Percentiles rank a stretch among this genome's conserved stretches.
phyloP scores from a whole-genome alignment of 2,797 vertebrate species.

The Trachurus trachurus region DNA sequence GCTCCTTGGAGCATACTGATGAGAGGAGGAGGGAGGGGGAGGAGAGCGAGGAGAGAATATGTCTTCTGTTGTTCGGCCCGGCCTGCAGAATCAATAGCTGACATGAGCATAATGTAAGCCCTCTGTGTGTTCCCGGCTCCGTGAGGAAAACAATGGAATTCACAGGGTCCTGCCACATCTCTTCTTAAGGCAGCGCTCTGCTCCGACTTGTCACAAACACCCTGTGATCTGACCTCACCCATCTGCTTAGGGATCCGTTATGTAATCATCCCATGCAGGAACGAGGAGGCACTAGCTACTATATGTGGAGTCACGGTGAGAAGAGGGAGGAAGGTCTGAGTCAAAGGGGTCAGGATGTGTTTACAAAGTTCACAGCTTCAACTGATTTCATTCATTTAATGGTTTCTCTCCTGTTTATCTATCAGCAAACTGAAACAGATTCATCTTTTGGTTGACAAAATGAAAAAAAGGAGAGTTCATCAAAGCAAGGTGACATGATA shows the following conservation, averaged over 20 bases:
- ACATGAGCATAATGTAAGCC: conserved; percentile 74
- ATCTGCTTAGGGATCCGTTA: conserved; percentile 73
- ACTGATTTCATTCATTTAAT: conserved; percentile 9
- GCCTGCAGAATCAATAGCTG: conserved; percentile 79
- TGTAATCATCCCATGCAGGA: conserved; percentile 67
- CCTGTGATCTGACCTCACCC: conserved; percentile 74
- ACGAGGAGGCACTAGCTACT: conserved; percentile 54
- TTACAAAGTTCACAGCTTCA: conserved; percentile 30
- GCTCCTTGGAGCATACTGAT: conserved; percentile 77
- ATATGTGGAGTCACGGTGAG: conserved; percentile 58
- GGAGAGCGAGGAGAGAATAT: conserved; percentile 67
- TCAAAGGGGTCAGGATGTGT: background rate
- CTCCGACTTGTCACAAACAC: conserved; percentile 71
- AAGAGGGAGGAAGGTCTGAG: conserved; percentile 36
- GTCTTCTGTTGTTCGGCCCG: conserved; percentile 74
- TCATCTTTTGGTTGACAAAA: background rate
- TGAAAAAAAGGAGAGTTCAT: background rate
- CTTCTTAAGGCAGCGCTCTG: conserved; percentile 52
- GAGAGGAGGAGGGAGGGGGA: conserved; percentile 48
- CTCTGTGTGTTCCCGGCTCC: conserved; percentile 61
- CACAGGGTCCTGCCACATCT: conserved; percentile 54
- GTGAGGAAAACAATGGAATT: conserved; percentile 67
- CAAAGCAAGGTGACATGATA: background rate
- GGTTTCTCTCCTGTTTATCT: background rate
- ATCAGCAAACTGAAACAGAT: background rate